Evolutionary conservation across 2,113 vertebrate genomes (phyloP), one percentile per base, ranked within the genome.

Genomic region (Agelaius phoeniceus): DNA sequence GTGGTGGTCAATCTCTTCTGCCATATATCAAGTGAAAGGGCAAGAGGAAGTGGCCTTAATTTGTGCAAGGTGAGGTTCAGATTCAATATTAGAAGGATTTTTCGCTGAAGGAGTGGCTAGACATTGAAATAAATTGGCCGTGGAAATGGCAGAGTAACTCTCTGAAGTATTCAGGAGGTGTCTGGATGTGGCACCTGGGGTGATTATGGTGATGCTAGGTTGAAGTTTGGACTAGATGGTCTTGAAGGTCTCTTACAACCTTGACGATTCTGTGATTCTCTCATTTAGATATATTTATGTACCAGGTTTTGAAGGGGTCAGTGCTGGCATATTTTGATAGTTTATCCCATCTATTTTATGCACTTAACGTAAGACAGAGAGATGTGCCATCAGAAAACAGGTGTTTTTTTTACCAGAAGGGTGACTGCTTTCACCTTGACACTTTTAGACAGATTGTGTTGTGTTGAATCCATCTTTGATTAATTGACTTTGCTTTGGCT

Each of bases 1-100:
- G 22, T 33, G 10, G 13, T 10, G 15, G 20, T 75, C 54, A 15
- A 2, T 52, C 19, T 46, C 28, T 48, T 74, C 30, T 54, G 21
- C 16, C 11, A 10, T 0, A 0, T 30, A 9, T 61, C 13, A 61
- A 15, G n/a, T 39, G 28, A 61, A 54, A 54, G 11, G 33, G 28
- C 9, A 21, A 61, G 52, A 67, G 33, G 33, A 82, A 74, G 33
- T 30, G 16, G 23, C 13, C 39, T 59, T 26, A 44, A 24, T 11
- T 30, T 82, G 30, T 61, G 46, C 41, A 33, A 41, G 16, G 7
- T 7, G 26, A 46, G 9, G 16, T 75, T n/a, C 28, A n/a, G 39
- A 68, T 61, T 61, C 21, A 19, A 10, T 75, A 48, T 54, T 68
- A 30, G 13, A 54, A 65, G 39, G 22, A 39, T 20, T 28, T 77